Base-by-base conservation (phyloP, 2,888 invertebrate species). In the Schizotus pectinicornis region DNA sequence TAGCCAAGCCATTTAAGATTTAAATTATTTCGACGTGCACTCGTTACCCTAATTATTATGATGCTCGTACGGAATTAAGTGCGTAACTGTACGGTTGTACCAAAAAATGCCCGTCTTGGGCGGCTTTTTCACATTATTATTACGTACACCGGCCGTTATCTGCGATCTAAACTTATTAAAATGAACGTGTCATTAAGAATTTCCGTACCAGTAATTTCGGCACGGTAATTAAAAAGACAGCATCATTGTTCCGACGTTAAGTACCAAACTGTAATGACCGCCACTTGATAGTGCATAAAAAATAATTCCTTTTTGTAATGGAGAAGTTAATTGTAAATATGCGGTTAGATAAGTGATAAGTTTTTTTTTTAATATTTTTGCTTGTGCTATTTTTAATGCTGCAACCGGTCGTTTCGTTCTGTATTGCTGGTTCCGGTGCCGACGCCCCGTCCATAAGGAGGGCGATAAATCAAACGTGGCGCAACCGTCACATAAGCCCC, bases 111-210 rank as follows among this genome's bases (percentile, higher is more conserved):
- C 22, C 6, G 13, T 33, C 13, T 11, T 33, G 42, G 9, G 9
- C 12, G 32, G 8, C 8, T 51, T 45, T 53, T 53, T 53, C 53
- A 53, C 53, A 53, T 53, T 51, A 31, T 50, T 50, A 50, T 51
- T 42, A 36, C 46, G 45, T 45, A 38, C 52, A 45, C 12, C 41
- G 41, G 51, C 35, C 36, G 43, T 31, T 43, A 42, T 43, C 43
- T 36, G 22, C 42, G 36, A 51, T 51, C 43, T 51, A 42, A 51
- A 51, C 51, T 51, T 51, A 51, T 51, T 51, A 51, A 43, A 51
- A 51, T 51, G 51, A 51, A 51, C 36, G 51, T 51, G 51, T 51
- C 51, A 51, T 51, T 51, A 51, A 51, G 51, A 35, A 36, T 22
- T 53, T 53, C 53, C 53, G 45, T 53, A 38, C 53, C 45, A 46